Evolutionary conservation across 2,888 invertebrate species (phyloP), one percentile per base, ranked within the genome.

Genomic region (Papilio demoleus): DNA sequence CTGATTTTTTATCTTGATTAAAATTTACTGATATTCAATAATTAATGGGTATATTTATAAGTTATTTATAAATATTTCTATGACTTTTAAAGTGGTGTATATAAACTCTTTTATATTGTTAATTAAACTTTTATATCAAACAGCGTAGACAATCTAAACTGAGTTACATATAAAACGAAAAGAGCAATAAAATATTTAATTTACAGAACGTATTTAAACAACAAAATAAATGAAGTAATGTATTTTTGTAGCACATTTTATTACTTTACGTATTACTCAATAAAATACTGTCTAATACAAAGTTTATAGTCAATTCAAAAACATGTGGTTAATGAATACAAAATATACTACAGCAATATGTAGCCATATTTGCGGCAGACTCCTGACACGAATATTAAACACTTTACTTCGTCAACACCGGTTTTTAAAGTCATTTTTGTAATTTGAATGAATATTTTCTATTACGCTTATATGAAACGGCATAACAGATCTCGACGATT

Each of bases 261-360:
- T 67, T 56, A 40, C 62, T 11, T 31, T 11, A 50, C 53, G 61
- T 53, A 42, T 60, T 62, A 53, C 42, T 9, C 2, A 27, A n/a
- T 17, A 47, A 38, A 53, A 38, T 45, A 14, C 9, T 22, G 14
- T 47, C 31, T 56, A 56, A 62, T 67, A 67, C 56, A 67, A 62
- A 8, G 34, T 67, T 67, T 53, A 67, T 67, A 53, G 62, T 45
- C 42, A 27, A 50, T 66, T 47, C 6, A 47, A 38, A 38, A 31
- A 36, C 27, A 47, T 17, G 34, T 9, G 17, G 47, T 47, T 17
- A 66, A 56, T 53, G 31, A 58, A 63, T 14, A 34, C 36, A 58
- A 68, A 62, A 59, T 42, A 42, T 12, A 19, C 45, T 56, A 36
- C n/a, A 40, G 1, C 12, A 6, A 53, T n/a, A n/a, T n/a, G n/a